Conservation (phyloP, 2,113 vertebrate genomes). For the Tamias sibiricus region DNA sequence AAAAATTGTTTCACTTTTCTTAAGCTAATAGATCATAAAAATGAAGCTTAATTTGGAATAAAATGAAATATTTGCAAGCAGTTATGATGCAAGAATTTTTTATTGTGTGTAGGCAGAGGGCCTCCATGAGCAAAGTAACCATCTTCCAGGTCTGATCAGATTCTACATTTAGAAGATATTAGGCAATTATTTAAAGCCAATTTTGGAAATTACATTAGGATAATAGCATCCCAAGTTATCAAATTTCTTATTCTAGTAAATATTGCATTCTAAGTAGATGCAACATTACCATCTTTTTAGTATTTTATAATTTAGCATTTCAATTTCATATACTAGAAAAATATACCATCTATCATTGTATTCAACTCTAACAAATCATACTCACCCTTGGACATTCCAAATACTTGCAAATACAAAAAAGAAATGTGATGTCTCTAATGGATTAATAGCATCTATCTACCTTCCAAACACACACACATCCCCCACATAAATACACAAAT, state of each 20-base stretch:
- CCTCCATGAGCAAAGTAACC: not conserved
- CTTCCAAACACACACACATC: not conserved
- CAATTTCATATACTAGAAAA: constrained; percentile 16
- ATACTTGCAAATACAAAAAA: not conserved
- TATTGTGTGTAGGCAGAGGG: not conserved
- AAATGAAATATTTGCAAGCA: not conserved
- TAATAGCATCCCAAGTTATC: not conserved
- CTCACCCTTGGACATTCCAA: not conserved
- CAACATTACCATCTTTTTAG: not conserved
- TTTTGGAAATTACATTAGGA: constrained; percentile 20
- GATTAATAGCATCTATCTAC: not conserved
- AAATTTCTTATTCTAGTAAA: not conserved
- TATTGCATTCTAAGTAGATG: not conserved
- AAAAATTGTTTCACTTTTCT: not conserved
- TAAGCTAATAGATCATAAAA: not conserved
- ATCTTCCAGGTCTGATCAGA: not conserved
- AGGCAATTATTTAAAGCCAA: not conserved
- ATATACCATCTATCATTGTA: not conserved
- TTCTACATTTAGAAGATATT: not conserved
- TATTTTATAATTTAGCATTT: not conserved
- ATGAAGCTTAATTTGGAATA: not conserved
- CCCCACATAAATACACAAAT: constrained; percentile 23
- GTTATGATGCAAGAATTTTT: not conserved
- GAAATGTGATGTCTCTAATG: not conserved
- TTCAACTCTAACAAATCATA: not conserved